Percentiles rank a stretch among this genome's conserved stretches.
These are phyloP conservation scores for Baccha elongata DNA, from an alignment of 2,888 invertebrate genomes.

Conservation along the genomic window DNA sequence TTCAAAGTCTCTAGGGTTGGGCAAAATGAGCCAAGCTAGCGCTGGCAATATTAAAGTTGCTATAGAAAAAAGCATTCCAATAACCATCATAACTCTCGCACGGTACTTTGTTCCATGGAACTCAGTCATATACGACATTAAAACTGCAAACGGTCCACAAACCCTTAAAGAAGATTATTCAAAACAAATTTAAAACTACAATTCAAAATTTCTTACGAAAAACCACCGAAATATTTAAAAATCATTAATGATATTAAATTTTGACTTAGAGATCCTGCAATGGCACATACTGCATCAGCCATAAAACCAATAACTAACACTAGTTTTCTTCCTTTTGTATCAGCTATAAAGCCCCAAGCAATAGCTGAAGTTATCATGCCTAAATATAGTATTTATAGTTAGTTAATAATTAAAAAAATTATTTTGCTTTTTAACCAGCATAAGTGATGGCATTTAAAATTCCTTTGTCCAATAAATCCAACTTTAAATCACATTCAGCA, in stretches of 20 bases:
- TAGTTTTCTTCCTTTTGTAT: conserved; percentile 87
- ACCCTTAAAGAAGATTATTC: conserved; percentile 81
- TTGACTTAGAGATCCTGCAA: conserved; percentile 86
- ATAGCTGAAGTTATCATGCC: conserved; percentile 90
- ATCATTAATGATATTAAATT: conserved; percentile 86
- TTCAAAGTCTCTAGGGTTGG: conserved; percentile 84
- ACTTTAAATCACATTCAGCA: conserved; percentile 88
- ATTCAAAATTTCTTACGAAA: conserved; percentile 85
- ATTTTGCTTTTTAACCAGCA: conserved; percentile 83
- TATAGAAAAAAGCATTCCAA: conserved; percentile 87
- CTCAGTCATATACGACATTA: conserved; percentile 89
- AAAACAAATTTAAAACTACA: background rate
- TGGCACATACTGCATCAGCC: conserved; percentile 85
- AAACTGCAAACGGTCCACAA: conserved; percentile 89
- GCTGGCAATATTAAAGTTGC: conserved; percentile 86
- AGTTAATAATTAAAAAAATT: background rate
- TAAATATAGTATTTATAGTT: conserved; percentile 76
- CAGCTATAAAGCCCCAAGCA: conserved; percentile 90
- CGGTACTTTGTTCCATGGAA: conserved; percentile 87
- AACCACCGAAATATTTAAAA: conserved; percentile 89
- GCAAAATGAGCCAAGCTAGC: conserved; percentile 89
- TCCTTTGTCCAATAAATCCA: conserved; percentile 88
- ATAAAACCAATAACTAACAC: conserved; percentile 87
- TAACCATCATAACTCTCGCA: conserved; percentile 85
- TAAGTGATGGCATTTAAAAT: conserved; percentile 88